A percentile compares a stretch with the other conserved stretches of the same genome.
Conservation (phyloP, 2,888 invertebrate species). For the Rhorus exstirpatorius region DNA sequence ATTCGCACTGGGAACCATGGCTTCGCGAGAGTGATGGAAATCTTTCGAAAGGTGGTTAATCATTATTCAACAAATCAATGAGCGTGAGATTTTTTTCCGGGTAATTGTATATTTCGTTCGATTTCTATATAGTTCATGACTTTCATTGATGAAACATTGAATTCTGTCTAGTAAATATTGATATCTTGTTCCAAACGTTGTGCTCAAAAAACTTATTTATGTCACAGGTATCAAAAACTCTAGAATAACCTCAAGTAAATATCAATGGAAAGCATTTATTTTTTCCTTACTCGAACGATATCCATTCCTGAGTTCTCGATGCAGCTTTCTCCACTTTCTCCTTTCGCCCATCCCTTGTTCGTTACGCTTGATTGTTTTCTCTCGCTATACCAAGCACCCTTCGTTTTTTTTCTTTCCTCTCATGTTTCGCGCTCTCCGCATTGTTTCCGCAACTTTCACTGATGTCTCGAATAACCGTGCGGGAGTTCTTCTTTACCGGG, state of each 20-base stretch:
- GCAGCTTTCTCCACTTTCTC: slow-evolving; percentile 72
- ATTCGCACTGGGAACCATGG: slow-evolving; percentile 32
- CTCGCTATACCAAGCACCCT: slow-evolving; percentile 35
- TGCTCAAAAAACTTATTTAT: too few relatives aligned
- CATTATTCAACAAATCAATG: too few relatives aligned
- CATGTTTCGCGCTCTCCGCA: slow-evolving; percentile 75
- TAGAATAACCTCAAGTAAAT: background rate
- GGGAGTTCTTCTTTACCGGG: slow-evolving; percentile 60
- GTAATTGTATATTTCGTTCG: slow-evolving; percentile 7
- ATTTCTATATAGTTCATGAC: too few relatives aligned
- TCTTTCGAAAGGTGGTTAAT: background rate
- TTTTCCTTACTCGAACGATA: background rate
- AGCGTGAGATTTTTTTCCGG: background rate
- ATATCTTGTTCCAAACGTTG: too few relatives aligned
- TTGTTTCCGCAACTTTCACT: slow-evolving; percentile 83
- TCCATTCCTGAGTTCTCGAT: slow-evolving; percentile 16
- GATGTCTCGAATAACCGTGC: slow-evolving; percentile 57
- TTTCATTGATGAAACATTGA: too few relatives aligned
- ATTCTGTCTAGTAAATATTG: too few relatives aligned
- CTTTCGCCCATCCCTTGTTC: slow-evolving; percentile 73
- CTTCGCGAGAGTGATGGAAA: too few relatives aligned
- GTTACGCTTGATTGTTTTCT: slow-evolving; percentile 61
- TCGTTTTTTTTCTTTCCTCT: slow-evolving; percentile 60
- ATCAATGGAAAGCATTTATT: background rate
- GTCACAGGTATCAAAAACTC: too few relatives aligned